Evolutionary conservation across 2,113 vertebrate genomes (phyloP).

Genomic region (Chionodraco myersi): DNA sequence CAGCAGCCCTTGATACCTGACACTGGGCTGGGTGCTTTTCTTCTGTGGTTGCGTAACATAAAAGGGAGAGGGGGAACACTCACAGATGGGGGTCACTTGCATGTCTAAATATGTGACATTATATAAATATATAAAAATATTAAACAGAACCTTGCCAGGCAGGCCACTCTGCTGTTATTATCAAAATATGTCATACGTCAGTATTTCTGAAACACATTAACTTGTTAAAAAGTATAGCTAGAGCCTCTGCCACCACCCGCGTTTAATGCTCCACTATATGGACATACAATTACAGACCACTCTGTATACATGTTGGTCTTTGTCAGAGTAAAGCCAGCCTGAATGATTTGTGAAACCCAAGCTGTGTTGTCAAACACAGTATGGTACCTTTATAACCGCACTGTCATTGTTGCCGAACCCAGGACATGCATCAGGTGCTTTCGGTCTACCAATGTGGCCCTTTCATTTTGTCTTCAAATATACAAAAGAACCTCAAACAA

Average conservation of each 20-base stretch:
- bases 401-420: conserved; percentile 51
- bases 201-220: background rate
- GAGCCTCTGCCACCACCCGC: background rate
- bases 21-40: conserved; percentile 55
- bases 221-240: background rate
- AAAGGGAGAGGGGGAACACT: conserved; percentile 17
- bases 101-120: conserved; percentile 23
- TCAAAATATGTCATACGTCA: too few relatives aligned
- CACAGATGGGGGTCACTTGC: conserved; percentile 25
- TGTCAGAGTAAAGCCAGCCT: conserved; percentile 13
- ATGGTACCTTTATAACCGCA: conserved; percentile 35
- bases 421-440: conserved; percentile 29
- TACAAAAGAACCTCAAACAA: conserved; percentile 55
- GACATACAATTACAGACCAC: background rate
- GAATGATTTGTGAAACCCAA: conserved; percentile 29
- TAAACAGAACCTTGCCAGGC: conserved; percentile 5
- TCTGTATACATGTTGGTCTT: background rate
- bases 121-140: background rate
- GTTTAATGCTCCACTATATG: conserved; percentile 5
- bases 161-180: background rate
- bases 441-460: conserved; percentile 37
- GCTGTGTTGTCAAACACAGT: conserved; percentile 20
- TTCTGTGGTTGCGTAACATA: conserved; percentile 58
- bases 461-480: conserved; percentile 40
- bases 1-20: conserved; percentile 43